Percentiles rank a stretch among this genome's conserved stretches.
phyloP scores from a whole-genome alignment of 1,140 invertebrate genomes.

The Amphibalanus amphitrite region DNA sequence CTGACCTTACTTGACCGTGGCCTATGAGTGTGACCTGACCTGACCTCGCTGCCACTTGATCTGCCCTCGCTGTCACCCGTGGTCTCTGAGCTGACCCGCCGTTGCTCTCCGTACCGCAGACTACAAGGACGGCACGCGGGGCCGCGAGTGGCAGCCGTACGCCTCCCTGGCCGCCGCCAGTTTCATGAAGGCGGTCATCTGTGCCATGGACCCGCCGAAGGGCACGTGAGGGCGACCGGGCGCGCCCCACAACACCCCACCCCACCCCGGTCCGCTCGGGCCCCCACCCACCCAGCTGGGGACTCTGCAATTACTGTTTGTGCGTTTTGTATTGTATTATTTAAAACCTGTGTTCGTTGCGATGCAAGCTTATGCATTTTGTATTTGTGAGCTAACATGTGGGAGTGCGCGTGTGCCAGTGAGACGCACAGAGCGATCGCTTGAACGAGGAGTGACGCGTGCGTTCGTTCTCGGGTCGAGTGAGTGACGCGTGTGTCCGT shows the following conservation, averaged over 20 bases:
- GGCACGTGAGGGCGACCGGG: slow-evolving; percentile 5
- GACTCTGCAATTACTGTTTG: not conserved
- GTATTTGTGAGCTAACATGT: not conserved
- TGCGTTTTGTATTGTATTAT: not conserved
- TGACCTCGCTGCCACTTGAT: too few relatives aligned
- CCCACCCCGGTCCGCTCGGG: too few relatives aligned
- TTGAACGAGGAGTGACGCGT: too few relatives aligned
- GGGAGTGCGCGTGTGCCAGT: too few relatives aligned
- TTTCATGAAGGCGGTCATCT: slow-evolving; percentile 80
- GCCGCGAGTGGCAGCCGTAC: slow-evolving; percentile 89
- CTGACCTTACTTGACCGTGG: too few relatives aligned
- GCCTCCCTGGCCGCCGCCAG: slow-evolving; percentile 75
- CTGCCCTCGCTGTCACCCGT: too few relatives aligned
- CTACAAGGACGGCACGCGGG: slow-evolving; percentile 57
- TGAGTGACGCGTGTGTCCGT: too few relatives aligned
- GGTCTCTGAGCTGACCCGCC: too few relatives aligned
- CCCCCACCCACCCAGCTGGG: not conserved
- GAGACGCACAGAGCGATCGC: too few relatives aligned
- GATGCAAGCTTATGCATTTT: not conserved
- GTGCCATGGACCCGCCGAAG: slow-evolving; percentile 52
- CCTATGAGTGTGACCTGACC: too few relatives aligned
- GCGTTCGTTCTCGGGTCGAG: too few relatives aligned
- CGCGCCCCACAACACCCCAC: too few relatives aligned
- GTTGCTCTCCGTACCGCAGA: not conserved
- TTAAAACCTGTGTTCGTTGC: not conserved